phyloP scores from a whole-genome alignment of 2,888 invertebrate genomes.

The Drosophila leonis region DNA sequence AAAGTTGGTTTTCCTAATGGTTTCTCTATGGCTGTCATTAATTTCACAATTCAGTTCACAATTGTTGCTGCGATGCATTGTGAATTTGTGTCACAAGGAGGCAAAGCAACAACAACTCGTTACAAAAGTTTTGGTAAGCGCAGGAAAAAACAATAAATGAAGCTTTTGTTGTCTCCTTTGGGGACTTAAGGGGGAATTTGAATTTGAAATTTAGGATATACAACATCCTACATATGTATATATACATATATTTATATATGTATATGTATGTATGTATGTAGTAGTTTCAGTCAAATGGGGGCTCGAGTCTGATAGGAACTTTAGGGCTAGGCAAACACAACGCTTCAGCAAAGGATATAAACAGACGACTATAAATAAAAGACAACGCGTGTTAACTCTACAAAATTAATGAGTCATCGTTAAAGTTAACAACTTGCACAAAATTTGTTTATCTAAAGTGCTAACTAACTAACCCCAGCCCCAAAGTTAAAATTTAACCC shows the following conservation, averaged over 20 bases:
- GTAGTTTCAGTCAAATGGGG: background rate
- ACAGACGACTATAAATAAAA: constrained; percentile 25
- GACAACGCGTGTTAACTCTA: constrained; percentile 56
- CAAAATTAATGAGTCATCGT: constrained; percentile 80
- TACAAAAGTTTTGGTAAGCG: constrained; percentile 16
- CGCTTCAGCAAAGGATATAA: constrained; percentile 57
- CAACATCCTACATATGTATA: background rate
- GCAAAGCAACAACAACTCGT: constrained; percentile 1
- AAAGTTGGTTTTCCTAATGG: constrained; percentile 27
- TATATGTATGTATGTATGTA: background rate
- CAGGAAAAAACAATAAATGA: constrained; percentile 25
- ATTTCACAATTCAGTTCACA: constrained; percentile 38
- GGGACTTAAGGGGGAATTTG: constrained; percentile 16
- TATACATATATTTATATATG: background rate
- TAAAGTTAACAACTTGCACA: constrained; percentile 79
- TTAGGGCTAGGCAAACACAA: constrained; percentile 44
- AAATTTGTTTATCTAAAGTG: constrained; percentile 81
- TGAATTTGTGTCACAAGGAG: constrained; percentile 22
- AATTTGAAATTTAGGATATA: constrained; percentile 42
- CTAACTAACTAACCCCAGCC: constrained; percentile 40
- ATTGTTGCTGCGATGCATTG: constrained; percentile 31
- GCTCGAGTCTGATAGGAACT: constrained; percentile 7
- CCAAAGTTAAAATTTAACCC: background rate
- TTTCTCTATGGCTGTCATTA: constrained; percentile 35
- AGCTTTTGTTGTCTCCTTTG: constrained; percentile 35